These are phyloP conservation scores for Sapajus apella DNA, from an alignment of 2,113 vertebrate genomes.

Conservation along the genomic window DNA sequence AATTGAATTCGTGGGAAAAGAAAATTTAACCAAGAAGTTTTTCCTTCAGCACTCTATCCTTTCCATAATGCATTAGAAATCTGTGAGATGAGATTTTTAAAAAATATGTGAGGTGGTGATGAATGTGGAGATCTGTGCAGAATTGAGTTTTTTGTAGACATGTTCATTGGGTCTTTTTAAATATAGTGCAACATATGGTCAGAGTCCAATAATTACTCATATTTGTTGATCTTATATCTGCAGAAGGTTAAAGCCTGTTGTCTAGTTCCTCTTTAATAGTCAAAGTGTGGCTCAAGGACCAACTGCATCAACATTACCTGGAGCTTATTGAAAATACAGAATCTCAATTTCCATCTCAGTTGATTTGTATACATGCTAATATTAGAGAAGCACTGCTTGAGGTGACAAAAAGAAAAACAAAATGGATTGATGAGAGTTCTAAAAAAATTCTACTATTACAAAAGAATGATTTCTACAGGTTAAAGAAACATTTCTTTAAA, in stretches of 20 bases:
- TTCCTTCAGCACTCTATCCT: conserved; percentile 37
- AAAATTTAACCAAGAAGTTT: conserved; percentile 68
- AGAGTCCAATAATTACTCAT: not conserved
- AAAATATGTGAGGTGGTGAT: not conserved
- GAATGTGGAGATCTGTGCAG: not conserved
- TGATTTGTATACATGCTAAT: not conserved
- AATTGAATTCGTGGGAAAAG: conserved; percentile 63
- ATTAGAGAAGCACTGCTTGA: not conserved
- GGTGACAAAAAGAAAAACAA: not conserved
- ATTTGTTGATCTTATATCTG: not conserved
- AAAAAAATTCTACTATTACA: not conserved
- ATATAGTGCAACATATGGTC: not conserved
- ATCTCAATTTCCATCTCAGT: not conserved
- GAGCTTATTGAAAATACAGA: not conserved
- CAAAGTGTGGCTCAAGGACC: not conserved
- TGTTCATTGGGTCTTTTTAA: not conserved
- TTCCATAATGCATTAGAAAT: conserved; percentile 48
- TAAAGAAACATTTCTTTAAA: not conserved
- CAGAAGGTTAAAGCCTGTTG: not conserved
- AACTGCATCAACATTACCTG: not conserved
- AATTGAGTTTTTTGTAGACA: not conserved
- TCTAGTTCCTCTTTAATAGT: not conserved
- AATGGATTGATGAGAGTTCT: not conserved
- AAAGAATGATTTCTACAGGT: not conserved
- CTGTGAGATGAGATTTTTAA: not conserved